phyloP scores from a whole-genome alignment of 1,140 invertebrate genomes.

The Telenomus remus region DNA sequence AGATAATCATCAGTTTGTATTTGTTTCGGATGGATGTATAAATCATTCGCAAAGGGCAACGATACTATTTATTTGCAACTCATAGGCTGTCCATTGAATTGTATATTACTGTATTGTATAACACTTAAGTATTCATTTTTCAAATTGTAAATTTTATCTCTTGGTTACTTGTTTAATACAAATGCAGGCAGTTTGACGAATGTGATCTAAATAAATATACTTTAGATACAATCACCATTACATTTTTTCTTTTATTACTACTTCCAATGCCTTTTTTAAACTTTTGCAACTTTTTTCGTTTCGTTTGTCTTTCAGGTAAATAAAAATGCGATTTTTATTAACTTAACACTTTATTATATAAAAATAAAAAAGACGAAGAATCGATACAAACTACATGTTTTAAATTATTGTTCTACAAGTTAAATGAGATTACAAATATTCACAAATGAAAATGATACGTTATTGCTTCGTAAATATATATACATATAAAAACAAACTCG shows the following conservation, averaged over 20 bases:
- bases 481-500: constrained; percentile 33
- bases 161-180: constrained; percentile 63
- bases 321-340: constrained; percentile 11
- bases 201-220: constrained; percentile 54
- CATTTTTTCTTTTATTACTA: too few species aligned
- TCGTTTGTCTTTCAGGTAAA: too few species aligned
- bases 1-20: too few species aligned
- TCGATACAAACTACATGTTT: constrained; percentile 16
- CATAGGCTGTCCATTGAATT: constrained; percentile 59
- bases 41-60: constrained; percentile 38
- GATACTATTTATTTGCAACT: constrained; percentile 57
- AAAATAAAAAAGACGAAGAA: constrained; percentile 18
- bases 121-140: constrained; percentile 61
- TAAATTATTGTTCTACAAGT: constrained; percentile 25
- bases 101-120: constrained; percentile 60
- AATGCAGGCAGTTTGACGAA: constrained; percentile 43
- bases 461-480: constrained; percentile 39
- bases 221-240: constrained; percentile 48
- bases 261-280: too few species aligned
- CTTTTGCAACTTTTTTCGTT: background rate
- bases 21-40: background rate
- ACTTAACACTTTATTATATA: constrained; percentile 32
- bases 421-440: constrained; percentile 40
- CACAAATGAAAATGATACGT: constrained; percentile 35
- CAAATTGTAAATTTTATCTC: constrained; percentile 63